Evolutionary conservation across 2,888 invertebrate species (phyloP).

Genomic region (Byasa hedistus): DNA sequence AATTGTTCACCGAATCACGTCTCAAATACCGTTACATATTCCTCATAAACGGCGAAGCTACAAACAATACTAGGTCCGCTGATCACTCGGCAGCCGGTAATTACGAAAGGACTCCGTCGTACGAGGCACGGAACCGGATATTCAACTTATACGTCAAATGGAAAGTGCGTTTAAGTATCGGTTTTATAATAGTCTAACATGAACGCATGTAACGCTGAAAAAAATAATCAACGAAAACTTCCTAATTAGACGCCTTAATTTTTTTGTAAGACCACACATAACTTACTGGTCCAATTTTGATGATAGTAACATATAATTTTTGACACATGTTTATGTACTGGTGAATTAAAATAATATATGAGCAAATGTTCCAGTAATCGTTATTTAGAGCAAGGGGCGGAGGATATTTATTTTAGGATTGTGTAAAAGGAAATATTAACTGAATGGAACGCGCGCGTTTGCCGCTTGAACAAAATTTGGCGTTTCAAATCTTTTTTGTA

Average conservation of each 20-base stretch:
- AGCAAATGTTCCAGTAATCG: constrained; percentile 9
- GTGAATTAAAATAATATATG: neutral
- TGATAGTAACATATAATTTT: too few species aligned
- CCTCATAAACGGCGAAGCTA: constrained; percentile 15
- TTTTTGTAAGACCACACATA: too few species aligned
- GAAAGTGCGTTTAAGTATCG: constrained; percentile 18
- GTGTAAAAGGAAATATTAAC: constrained; percentile 26
- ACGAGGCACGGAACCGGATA: constrained; percentile 27
- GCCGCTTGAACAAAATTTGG: constrained; percentile 18
- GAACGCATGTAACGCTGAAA: neutral
- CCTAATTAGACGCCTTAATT: too few species aligned
- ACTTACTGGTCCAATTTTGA: too few species aligned
- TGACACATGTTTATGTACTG: neutral
- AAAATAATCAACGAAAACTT: neutral
- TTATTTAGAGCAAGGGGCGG: constrained; percentile 15
- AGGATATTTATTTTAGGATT: constrained; percentile 26
- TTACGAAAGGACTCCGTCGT: constrained; percentile 26
- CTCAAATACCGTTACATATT: constrained; percentile 13
- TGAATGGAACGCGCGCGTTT: constrained; percentile 19
- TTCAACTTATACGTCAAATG: constrained; percentile 18
- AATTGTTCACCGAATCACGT: constrained; percentile 18
- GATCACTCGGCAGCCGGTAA: constrained; percentile 4
- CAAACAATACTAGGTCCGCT: constrained; percentile 15
- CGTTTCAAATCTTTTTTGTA: constrained; percentile 7
- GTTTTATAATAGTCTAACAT: neutral